These are phyloP conservation scores for Drosophila micromelanica DNA, from an alignment of 1,140 invertebrate genomes.

Conservation along the genomic window DNA sequence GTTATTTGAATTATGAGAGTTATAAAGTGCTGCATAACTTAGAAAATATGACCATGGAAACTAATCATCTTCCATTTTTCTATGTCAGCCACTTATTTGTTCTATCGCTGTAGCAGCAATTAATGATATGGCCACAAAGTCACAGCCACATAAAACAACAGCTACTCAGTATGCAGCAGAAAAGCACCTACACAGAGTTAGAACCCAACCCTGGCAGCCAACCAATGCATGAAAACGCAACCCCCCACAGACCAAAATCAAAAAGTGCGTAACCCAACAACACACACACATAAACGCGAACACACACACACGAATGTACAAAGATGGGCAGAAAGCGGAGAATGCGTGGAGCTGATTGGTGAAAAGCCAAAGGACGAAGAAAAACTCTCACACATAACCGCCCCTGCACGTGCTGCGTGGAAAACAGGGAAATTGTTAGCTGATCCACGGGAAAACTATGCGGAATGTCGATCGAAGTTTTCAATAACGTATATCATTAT, in stretches of 20 bases:
- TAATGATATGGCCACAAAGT: too few species aligned
- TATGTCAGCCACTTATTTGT: too few species aligned
- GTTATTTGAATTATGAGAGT: too few species aligned
- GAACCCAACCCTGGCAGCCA: too few species aligned
- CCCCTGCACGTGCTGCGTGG: conserved; percentile 14
- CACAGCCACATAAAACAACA: too few species aligned
- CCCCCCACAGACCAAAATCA: conserved; percentile 59
- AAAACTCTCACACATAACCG: conserved; percentile 72
- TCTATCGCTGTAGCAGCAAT: too few species aligned
- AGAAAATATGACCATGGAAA: too few species aligned
- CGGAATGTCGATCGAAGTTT: conserved; percentile 58
- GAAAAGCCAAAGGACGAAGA: conserved; percentile 74
- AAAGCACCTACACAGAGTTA: too few species aligned
- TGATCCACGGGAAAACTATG: conserved; percentile 4
- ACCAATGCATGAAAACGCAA: conserved; percentile 3
- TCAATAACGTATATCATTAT: too few species aligned
- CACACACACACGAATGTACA: conserved; percentile 5
- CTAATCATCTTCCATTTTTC: too few species aligned
- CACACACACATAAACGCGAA: not conserved
- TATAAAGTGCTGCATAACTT: too few species aligned
- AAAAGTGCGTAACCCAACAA: conserved; percentile 74
- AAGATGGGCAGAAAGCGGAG: conserved; percentile 56
- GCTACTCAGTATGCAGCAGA: too few species aligned
- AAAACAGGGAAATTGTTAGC: not conserved
- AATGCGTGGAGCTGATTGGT: conserved; percentile 83